Evolutionary conservation across 2,113 vertebrate species (phyloP), one percentile per base, ranked within the genome.

Genomic region (Larimichthys polyactis): DNA sequence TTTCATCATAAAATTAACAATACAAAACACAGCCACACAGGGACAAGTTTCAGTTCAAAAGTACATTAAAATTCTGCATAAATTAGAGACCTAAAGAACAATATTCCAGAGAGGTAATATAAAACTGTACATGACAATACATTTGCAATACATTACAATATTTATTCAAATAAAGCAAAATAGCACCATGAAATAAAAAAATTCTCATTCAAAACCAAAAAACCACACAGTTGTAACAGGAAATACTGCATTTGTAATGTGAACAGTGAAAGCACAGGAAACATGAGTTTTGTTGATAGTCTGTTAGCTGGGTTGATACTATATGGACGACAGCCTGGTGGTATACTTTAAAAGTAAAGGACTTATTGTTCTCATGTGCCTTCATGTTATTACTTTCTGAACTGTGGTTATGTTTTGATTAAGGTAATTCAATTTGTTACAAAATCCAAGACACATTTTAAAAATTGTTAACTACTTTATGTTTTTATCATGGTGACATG

Each of bases 61-160:
- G 88, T 89, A 93, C 92, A 93, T 90, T 89, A 91, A 90, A 91
- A 88, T 84, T 91, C 82, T 86, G 91, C 77, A 94, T 94, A 94
- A 94, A 93, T 94, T 93, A 94, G 74, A 85, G 87, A 87, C 80
- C 87, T 91, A 87, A 89, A 88, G 83, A 89, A 90, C 85, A 91
- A 78, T 90, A 88, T 84, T 92, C 78, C 86, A 93, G 79, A 92
- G 92, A 90, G 89, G 93, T 93, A 92, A 93, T 89, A 94, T 92
- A 93, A 94, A 95, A 94, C 94, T 94, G 92, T 95, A 93, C 94
- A 95, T 94, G 93, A 93, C 94, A 89, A 94, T 93, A 93, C 91
- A 94, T 93, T 92, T 91, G 89, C 91, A 94, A 93, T 92, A 92
- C 91, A 93, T 93, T 93, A 94, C 90, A 91, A 90, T 92, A 95